Percentiles rank a stretch among this genome's conserved stretches.
These are phyloP conservation scores for Rhagonycha lutea DNA, from an alignment of 2,888 invertebrate genomes.

Conservation along the genomic window DNA sequence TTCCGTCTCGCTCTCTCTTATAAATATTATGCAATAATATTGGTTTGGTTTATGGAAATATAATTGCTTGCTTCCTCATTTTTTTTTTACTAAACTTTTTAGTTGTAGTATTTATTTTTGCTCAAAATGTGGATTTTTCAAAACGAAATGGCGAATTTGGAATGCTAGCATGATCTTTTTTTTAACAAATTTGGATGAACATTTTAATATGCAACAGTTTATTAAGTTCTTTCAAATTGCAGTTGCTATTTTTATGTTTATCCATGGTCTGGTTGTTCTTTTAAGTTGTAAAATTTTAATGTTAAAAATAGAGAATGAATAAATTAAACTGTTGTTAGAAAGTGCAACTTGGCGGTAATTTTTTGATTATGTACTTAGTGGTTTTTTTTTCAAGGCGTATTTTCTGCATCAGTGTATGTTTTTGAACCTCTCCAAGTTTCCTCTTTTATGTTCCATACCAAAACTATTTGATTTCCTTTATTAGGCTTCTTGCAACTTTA, in stretches of 20 bases:
- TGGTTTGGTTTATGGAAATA: conserved; percentile 21
- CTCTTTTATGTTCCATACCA: conserved; percentile 19
- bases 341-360: conserved; percentile 2
- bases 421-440: conserved; percentile 1
- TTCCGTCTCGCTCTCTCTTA: conserved; percentile 38
- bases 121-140: neutral
- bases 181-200: neutral
- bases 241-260: neutral
- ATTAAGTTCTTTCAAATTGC: neutral
- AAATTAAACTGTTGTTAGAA: neutral
- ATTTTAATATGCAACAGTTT: neutral
- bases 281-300: neutral
- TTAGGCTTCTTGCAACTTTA: conserved; percentile 22
- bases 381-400: neutral
- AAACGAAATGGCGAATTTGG: neutral
- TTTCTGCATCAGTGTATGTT: conserved; percentile 1
- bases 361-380: neutral
- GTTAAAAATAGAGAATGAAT: neutral
- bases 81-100: conserved; percentile 7
- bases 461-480: conserved; percentile 21
- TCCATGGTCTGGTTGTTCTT: neutral
- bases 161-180: neutral
- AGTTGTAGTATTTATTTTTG: neutral
- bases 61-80: conserved; percentile 26
- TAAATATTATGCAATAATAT: conserved; percentile 13